A percentile compares a stretch with the other conserved stretches of the same genome.
Evolutionary conservation across 1,140 invertebrate genomes (phyloP).

Genomic region (Drosophila orena): DNA sequence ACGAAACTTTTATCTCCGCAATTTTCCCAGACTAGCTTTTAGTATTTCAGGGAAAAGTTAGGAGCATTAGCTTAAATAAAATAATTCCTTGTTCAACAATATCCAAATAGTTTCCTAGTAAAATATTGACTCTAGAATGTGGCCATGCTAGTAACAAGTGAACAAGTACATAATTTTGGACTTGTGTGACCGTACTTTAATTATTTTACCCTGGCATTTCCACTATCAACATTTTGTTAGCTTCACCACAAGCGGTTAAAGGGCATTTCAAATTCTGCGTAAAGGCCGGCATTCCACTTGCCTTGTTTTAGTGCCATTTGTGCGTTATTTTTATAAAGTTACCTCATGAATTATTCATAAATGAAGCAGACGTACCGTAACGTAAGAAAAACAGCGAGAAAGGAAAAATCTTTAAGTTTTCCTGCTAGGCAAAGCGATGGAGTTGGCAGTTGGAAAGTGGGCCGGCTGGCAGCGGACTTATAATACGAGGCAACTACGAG

Average conservation of each 20-base stretch:
- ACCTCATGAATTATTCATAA: constrained; percentile 74
- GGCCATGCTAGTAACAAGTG: too few species aligned
- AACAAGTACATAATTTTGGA: neutral
- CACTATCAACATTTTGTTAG: constrained; percentile 10
- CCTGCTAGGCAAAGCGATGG: constrained; percentile 8
- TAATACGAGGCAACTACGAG: constrained; percentile 32
- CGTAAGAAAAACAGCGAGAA: constrained; percentile 26
- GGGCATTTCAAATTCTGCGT: constrained; percentile 51
- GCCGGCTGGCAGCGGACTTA: constrained; percentile 22
- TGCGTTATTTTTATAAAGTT: constrained; percentile 66
- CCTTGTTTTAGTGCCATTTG: constrained; percentile 53
- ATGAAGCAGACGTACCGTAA: constrained; percentile 52
- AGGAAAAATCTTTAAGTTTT: constrained; percentile 55
- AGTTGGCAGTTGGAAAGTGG: constrained; percentile 11
- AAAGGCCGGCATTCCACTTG: constrained; percentile 40
- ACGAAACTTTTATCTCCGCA: neutral
- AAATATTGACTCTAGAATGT: too few species aligned
- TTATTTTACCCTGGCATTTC: neutral
- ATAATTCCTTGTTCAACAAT: neutral
- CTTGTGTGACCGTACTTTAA: too few species aligned
- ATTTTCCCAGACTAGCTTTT: constrained; percentile 8
- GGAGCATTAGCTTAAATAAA: neutral
- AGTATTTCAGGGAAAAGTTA: constrained; percentile 3
- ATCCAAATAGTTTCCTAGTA: neutral
- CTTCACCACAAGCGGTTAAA: constrained; percentile 11